A percentile compares a stretch with the other conserved stretches of the same genome.
phyloP scores from a whole-genome alignment of 2,888 invertebrate genomes.

The Patella depressa region DNA sequence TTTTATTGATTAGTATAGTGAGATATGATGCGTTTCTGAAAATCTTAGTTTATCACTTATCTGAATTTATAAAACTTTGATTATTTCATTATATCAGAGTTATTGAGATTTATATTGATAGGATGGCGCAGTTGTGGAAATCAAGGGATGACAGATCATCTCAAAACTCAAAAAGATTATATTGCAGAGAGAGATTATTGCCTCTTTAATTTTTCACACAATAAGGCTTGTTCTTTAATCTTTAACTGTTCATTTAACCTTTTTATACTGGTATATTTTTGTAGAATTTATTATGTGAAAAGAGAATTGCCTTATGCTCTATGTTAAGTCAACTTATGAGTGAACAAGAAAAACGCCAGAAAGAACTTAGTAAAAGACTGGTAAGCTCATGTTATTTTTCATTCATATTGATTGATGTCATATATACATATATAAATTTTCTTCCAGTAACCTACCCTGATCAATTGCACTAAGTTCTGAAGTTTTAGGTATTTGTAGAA shows the following conservation, averaged over 20 bases:
- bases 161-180: too few species aligned
- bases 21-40: too few species aligned
- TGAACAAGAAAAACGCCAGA: slow-evolving; percentile 62
- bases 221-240: background rate
- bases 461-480: too few species aligned
- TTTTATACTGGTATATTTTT: slow-evolving; percentile 14
- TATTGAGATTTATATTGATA: too few species aligned
- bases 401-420: background rate
- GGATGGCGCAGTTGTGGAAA: too few species aligned
- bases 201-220: background rate
- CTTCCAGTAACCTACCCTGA: background rate
- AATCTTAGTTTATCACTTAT: too few species aligned
- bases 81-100: too few species aligned
- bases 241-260: background rate
- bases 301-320: slow-evolving; percentile 60
- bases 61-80: too few species aligned
- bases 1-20: too few species aligned
- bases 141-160: too few species aligned
- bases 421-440: background rate
- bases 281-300: slow-evolving; percentile 64
- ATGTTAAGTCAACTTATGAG: slow-evolving; percentile 65
- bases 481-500: too few species aligned
- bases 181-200: background rate
- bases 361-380: slow-evolving; percentile 64
- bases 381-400: slow-evolving; percentile 42